Conservation (phyloP, 2,113 vertebrate species). For the Megalops atlanticus region DNA sequence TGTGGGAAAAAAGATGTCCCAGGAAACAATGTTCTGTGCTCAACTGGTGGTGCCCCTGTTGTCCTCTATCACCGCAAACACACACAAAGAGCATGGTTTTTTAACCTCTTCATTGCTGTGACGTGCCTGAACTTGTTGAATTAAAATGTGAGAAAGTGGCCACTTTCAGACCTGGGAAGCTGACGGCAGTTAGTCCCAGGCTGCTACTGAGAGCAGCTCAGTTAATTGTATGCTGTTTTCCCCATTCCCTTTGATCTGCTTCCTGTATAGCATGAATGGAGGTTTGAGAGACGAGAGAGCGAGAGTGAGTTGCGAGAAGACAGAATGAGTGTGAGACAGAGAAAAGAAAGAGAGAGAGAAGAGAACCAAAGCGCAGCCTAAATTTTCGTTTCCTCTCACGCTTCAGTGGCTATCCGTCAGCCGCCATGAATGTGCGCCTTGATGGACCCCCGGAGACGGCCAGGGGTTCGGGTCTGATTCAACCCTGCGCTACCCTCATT, state of each 20-base stretch:
- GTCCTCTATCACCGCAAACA: too few species aligned
- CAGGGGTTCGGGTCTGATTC: conserved; percentile 58
- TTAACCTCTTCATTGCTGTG: too few species aligned
- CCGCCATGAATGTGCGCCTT: conserved; percentile 47
- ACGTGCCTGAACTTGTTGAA: too few species aligned
- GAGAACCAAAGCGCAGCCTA: conserved; percentile 26
- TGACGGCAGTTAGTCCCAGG: too few species aligned
- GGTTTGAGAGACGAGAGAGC: neutral
- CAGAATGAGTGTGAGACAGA: conserved; percentile 10
- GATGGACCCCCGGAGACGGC: conserved; percentile 53
- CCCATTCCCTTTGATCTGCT: conserved; percentile 6
- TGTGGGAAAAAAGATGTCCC: too few species aligned
- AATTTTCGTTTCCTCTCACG: conserved; percentile 53
- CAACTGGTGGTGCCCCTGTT: too few species aligned
- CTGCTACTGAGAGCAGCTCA: neutral
- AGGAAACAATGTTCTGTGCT: neutral
- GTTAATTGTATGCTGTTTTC: conserved; percentile 14
- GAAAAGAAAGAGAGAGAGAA: conserved; percentile 29
- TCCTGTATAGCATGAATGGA: conserved; percentile 24
- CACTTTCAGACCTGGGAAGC: too few species aligned
- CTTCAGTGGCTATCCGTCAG: conserved; percentile 61
- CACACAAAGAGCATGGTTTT: too few species aligned
- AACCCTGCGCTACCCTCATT: conserved; percentile 54
- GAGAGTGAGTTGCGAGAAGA: neutral
- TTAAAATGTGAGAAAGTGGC: too few species aligned